Base-by-base conservation (phyloP, 2,888 invertebrate species). In the Dysmachus trigonus region DNA sequence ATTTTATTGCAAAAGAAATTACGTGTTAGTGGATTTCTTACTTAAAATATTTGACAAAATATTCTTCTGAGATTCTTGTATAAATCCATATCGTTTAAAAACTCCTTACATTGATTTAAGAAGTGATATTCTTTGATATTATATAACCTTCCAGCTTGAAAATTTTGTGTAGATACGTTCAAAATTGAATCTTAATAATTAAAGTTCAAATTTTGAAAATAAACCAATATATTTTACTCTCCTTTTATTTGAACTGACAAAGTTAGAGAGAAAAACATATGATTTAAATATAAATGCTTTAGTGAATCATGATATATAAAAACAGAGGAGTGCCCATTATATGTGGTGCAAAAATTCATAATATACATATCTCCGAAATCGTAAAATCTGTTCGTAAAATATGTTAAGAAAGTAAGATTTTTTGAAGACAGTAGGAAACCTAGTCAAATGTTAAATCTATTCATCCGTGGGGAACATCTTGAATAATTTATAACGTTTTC, bases 401-500 rank as follows among this genome's bases (percentile, higher is more conserved):
- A n/a, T 18, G 2, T 18, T 51, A 51, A 18, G 6, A 62, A 1
- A 22, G 62, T 62, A 62, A 62, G 22, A 62, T 62, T 27, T 10
- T 10, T 62, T 62, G 22, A 27, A 62, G 27, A 62, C 62, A 62
- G 62, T 62, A 22, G 62, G 22, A 62, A 62, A 62, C 27, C 10
- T 18, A 62, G 22, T 22, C 62, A 62, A 27, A 22, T 62, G 62
- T 62, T 62, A 62, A 62, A 62, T 62, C 27, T 62, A 62, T 62
- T 62, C 62, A 62, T 62, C 27, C 27, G 8, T 18, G 1, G 27
- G 22, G 10, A 62, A 18, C 2, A 27, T 62, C 76, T 76, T 76
- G 76, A 76, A 76, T 76, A 76, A 76, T 76, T 76, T 76, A 38
- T 22, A 76, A 76, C 13, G 76, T 76, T 76, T 76, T 38, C 38